phyloP scores from a whole-genome alignment of 53 echinoderm and acorn worm species.

The Stichopus horrens region DNA sequence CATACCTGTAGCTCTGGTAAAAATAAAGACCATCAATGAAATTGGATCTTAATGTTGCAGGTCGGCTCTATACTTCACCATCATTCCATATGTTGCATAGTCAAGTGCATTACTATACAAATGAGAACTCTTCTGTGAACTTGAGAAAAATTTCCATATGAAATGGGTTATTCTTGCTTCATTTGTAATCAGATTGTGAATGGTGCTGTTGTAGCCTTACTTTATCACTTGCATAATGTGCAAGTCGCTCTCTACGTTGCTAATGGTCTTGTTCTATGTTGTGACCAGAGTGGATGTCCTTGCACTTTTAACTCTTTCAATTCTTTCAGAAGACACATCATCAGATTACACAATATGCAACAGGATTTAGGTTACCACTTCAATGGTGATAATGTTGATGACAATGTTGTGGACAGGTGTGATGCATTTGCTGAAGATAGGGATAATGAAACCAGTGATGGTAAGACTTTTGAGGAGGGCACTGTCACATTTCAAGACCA shows the following conservation, averaged over 20 bases:
- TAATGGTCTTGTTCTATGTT: neutral
- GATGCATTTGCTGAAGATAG: neutral
- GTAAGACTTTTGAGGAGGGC: too few species aligned
- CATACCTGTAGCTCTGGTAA: too few species aligned
- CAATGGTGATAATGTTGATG: neutral
- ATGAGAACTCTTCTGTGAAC: too few species aligned
- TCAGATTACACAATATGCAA: conserved; percentile 10
- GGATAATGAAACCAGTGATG: neutral
- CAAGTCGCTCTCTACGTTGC: neutral
- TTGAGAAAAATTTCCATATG: too few species aligned
- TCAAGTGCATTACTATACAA: too few species aligned
- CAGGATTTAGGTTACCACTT: neutral
- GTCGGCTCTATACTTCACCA: too few species aligned
- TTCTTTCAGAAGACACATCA: conserved; percentile 2
- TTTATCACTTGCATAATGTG: conserved; percentile 4
- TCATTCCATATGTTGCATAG: too few species aligned
- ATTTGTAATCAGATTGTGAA: too few species aligned
- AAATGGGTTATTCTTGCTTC: too few species aligned
- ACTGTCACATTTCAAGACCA: neutral
- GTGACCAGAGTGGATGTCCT: neutral
- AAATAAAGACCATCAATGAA: too few species aligned
- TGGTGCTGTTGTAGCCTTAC: too few species aligned
- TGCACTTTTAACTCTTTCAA: conserved; percentile 5
- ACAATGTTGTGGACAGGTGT: neutral
- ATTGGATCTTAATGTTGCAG: too few species aligned